These are phyloP conservation scores for Zapornia atra DNA, from an alignment of 2,113 vertebrate species.

Conservation along the genomic window DNA sequence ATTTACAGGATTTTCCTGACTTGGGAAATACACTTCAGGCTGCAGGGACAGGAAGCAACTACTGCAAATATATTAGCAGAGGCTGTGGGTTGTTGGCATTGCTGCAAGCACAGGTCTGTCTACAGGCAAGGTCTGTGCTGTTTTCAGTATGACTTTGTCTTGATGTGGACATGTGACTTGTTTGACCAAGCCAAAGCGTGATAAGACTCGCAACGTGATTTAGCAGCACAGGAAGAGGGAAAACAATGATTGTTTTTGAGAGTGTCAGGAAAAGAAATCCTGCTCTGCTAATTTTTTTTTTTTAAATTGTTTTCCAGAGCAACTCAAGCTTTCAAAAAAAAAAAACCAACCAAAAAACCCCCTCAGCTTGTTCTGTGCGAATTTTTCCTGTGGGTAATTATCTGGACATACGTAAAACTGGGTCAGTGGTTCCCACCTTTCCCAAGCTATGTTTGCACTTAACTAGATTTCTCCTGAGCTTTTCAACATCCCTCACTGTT, in stretches of 20 bases:
- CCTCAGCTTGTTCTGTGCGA: background rate
- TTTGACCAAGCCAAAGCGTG: background rate
- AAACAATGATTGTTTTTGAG: conserved; percentile 62
- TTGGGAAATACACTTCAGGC: background rate
- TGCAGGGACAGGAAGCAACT: background rate
- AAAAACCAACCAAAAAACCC: too few relatives aligned
- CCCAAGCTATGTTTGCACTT: background rate
- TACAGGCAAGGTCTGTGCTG: background rate
- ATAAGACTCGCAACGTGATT: background rate
- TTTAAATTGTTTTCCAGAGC: background rate
- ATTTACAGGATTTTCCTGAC: background rate
- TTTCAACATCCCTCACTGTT: background rate
- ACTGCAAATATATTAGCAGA: background rate
- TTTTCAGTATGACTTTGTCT: conserved; percentile 27
- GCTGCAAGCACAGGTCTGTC: background rate
- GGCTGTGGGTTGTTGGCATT: background rate
- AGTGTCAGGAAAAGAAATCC: conserved; percentile 39
- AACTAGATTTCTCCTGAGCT: conserved; percentile 3
- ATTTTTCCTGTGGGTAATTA: conserved; percentile 33
- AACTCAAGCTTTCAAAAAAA: background rate
- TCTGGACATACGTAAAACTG: conserved; percentile 20
- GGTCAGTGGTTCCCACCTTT: conserved; percentile 19
- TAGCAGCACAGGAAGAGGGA: conserved; percentile 50
- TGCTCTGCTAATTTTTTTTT: background rate
- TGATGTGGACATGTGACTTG: conserved; percentile 45